Evolutionary conservation across 2,888 invertebrate species (phyloP).

Genomic region (Metellina segmentata): DNA sequence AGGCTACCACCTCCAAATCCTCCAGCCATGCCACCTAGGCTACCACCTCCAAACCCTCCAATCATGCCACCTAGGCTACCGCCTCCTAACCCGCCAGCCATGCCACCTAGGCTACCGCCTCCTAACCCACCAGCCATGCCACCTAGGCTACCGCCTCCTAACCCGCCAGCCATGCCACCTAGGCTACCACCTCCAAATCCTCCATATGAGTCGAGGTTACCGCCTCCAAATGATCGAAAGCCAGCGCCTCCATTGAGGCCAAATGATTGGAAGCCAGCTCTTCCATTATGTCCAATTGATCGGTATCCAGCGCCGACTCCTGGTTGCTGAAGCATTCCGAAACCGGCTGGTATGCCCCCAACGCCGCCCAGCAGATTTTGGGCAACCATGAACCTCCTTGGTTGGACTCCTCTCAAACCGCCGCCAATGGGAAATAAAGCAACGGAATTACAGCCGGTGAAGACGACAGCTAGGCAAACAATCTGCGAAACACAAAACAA

Average conservation of each 20-base stretch:
- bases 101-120: background rate
- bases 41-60: background rate
- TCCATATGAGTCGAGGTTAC: background rate
- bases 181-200: background rate
- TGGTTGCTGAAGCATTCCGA: background rate
- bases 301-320: slow-evolving; percentile 8
- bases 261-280: background rate
- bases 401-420: no score
- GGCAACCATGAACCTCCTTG: no score
- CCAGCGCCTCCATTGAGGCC: slow-evolving; percentile 17
- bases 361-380: no score
- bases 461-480: background rate
- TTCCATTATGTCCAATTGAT: background rate
- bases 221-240: background rate
- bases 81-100: background rate
- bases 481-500: background rate
- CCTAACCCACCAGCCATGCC: background rate
- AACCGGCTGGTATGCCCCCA: background rate
- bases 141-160: background rate
- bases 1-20: background rate
- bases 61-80: background rate
- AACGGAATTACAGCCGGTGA: background rate
- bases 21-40: background rate
- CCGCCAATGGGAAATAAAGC: no score
- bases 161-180: no score